Evolutionary conservation across 1,140 invertebrate genomes (phyloP), one percentile per base, ranked within the genome.

Genomic region (Drosophila melanica): DNA sequence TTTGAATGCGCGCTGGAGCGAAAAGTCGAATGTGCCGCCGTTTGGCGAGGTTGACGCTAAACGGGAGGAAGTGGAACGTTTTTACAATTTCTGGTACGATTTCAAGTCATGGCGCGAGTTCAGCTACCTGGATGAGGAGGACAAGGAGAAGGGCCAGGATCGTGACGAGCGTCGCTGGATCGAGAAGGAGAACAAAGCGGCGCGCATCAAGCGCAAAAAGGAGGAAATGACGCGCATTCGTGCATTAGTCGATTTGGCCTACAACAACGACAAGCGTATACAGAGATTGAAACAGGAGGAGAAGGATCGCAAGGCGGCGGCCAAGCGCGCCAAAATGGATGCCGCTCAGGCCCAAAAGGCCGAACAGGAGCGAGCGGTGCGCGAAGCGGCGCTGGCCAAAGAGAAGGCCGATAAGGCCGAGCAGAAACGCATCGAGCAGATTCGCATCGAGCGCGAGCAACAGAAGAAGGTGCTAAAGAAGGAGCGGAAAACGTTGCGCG

Each of bases 91-190:
- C 92, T 99, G 98, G 98, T 99, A 99, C 92, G 95, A 98, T 76
- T 99, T 99, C 93, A 98, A 99, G 78, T 99, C 98, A 0, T 99
- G 99, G 99, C 94, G 99, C 75, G 99, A 99, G 89, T 99, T 97
- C 93, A 99, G 98, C n/a, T 99, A 99, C 92, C 92, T 99, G 63
- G 99, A 99, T 92, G 98, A 99, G 93, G 99, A 99, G 92, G 98
- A 99, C 79, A 99, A 99, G 92, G 98, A 99, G 91, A 98, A 97
- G 91, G 99, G 98, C 4, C 96, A 98, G 92, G 98, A 97, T 93
- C 95, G 98, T 1, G 98, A 99, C 80, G 98, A 99, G 93, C 93
- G 98, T 23, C 95, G 97, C 66, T 99, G 97, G 96, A 99, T 99
- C 84, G 98, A 99, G 87, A 99, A 99, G 93, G 97, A 98, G 91